Conservation (phyloP, 2,797 vertebrate species). For the Crenichthys baileyi region DNA sequence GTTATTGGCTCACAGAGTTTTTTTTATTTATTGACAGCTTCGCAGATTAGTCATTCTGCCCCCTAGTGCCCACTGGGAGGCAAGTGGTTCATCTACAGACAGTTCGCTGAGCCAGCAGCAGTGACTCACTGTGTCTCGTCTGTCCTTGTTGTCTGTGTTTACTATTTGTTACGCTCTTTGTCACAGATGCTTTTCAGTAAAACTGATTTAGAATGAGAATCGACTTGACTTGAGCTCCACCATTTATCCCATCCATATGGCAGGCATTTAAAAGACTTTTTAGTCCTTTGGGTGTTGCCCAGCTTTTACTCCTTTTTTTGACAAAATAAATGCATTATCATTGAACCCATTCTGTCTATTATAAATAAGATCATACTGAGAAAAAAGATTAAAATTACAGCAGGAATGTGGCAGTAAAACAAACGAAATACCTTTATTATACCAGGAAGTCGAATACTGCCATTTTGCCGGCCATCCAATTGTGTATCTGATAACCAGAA, state of each 20-base stretch:
- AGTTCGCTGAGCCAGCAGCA: conserved; percentile 33
- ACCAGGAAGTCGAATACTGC: too few relatives aligned
- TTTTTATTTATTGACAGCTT: conserved; percentile 48
- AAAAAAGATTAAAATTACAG: neutral
- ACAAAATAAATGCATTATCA: neutral
- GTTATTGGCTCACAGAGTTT: conserved; percentile 32
- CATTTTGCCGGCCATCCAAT: neutral
- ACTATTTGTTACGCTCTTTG: conserved; percentile 46
- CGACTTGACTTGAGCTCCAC: conserved; percentile 41
- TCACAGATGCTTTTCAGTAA: conserved; percentile 44
- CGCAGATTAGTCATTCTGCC: conserved; percentile 50
- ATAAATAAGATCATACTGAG: neutral
- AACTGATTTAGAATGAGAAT: conserved; percentile 57
- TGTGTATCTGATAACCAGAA: neutral
- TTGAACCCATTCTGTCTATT: neutral
- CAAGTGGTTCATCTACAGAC: conserved; percentile 36
- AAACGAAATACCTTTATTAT: neutral
- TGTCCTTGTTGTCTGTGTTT: conserved; percentile 50
- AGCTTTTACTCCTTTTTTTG: neutral
- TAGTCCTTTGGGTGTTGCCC: conserved; percentile 10
- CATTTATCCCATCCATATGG: conserved; percentile 49
- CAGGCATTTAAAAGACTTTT: conserved; percentile 42
- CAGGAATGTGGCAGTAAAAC: neutral
- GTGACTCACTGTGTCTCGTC: conserved; percentile 34
- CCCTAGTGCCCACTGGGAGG: conserved; percentile 46